A percentile compares a stretch with the other conserved stretches of the same genome.
Conservation (phyloP, 2,888 invertebrate species). For the Eupithecia inturbata region DNA sequence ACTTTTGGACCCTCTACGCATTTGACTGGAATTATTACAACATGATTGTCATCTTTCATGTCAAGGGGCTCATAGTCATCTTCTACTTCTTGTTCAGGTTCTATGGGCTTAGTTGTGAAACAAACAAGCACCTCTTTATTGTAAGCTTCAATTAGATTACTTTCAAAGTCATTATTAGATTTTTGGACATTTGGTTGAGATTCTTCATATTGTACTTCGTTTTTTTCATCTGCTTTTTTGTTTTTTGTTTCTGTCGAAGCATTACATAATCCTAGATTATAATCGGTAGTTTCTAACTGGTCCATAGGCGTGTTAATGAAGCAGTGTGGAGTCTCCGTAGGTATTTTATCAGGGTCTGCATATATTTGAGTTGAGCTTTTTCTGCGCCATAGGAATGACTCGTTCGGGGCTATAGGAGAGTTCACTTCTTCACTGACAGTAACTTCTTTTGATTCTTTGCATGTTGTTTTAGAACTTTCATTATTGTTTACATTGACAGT, state of each 20-base stretch:
- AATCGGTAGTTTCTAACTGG: constrained; percentile 45
- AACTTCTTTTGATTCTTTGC: constrained; percentile 47
- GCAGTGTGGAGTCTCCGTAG: constrained; percentile 69
- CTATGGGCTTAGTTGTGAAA: constrained; percentile 65
- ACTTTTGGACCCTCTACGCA: constrained; percentile 70
- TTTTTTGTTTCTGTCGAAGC: background rate
- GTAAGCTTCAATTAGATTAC: constrained; percentile 75
- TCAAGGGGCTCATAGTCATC: constrained; percentile 80
- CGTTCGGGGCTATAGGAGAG: constrained; percentile 83
- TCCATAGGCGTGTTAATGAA: constrained; percentile 64
- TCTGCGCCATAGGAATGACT: constrained; percentile 86
- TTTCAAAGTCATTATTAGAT: constrained; percentile 72
- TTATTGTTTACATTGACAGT: constrained; percentile 38
- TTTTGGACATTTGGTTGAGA: constrained; percentile 57
- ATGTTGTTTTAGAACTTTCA: constrained; percentile 32
- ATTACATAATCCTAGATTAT: constrained; percentile 43
- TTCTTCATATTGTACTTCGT: constrained; percentile 52
- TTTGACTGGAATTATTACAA: constrained; percentile 70
- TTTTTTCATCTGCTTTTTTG: constrained; percentile 58
- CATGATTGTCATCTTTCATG: constrained; percentile 65
- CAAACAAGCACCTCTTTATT: constrained; percentile 74
- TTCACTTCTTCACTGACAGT: constrained; percentile 63
- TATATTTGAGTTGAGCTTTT: constrained; percentile 76
- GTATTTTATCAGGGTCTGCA: constrained; percentile 68
- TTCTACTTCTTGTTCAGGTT: constrained; percentile 58